These are phyloP conservation scores for Microcebus ravelobensis DNA, from an alignment of 2,113 vertebrate species.

Conservation along the genomic window DNA sequence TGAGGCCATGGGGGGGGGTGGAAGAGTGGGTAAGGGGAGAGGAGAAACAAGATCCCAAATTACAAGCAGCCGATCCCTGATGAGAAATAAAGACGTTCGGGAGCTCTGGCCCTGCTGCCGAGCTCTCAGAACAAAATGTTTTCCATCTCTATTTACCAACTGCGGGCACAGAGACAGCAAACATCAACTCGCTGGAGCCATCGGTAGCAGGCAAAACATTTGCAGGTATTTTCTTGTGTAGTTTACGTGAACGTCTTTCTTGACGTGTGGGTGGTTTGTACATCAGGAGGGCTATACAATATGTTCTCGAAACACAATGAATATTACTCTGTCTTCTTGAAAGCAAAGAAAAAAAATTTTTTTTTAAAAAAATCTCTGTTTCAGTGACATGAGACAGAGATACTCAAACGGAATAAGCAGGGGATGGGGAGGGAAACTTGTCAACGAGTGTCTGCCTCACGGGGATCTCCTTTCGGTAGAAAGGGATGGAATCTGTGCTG, in stretches of 20 bases:
- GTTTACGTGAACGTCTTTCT: constrained; percentile 68
- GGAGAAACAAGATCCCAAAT: constrained; percentile 71
- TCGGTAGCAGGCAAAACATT: constrained; percentile 74
- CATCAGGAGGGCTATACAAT: constrained; percentile 44
- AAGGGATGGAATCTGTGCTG: not conserved
- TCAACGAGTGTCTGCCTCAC: not conserved
- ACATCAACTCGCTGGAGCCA: constrained; percentile 49
- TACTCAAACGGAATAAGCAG: not conserved
- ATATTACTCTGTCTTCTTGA: constrained; percentile 67
- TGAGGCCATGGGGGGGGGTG: constrained; percentile 76
- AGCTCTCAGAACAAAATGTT: constrained; percentile 73
- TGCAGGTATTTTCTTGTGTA: constrained; percentile 79
- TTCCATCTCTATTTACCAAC: constrained; percentile 76
- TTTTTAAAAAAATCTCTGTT: constrained; percentile 11
- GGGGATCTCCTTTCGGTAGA: not conserved
- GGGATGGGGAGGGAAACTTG: not conserved
- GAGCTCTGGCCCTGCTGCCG: constrained; percentile 61
- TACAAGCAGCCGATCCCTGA: constrained; percentile 74
- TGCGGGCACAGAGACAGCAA: constrained; percentile 57
- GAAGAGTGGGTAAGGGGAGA: not conserved
- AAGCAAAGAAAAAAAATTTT: constrained; percentile 38
- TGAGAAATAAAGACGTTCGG: constrained; percentile 68
- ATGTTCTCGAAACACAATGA: constrained; percentile 66
- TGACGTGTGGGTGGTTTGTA: constrained; percentile 75
- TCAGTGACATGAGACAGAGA: not conserved